Evolutionary conservation across 2,888 invertebrate genomes (phyloP).

Genomic region (Polyommatus iphigenia): DNA sequence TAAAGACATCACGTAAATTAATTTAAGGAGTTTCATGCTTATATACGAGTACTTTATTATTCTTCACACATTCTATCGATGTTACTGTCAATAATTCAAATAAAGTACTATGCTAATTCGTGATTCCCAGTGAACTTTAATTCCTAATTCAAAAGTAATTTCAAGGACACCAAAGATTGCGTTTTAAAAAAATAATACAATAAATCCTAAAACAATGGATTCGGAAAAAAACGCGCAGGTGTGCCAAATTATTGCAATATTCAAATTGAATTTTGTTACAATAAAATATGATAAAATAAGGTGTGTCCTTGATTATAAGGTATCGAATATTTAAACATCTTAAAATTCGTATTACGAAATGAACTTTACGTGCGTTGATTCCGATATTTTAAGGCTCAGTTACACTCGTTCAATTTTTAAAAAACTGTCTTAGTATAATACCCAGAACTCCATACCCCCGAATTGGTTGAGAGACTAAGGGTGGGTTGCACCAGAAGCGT

Average conservation of each 20-base stretch:
- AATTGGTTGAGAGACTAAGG: no score
- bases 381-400: background rate
- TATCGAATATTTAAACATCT: background rate
- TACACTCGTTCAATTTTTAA: background rate
- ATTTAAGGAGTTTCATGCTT: background rate
- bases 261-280: conserved; percentile 8
- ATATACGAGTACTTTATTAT: background rate
- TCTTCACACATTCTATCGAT: background rate
- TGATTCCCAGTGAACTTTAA: no score
- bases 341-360: conserved; percentile 12
- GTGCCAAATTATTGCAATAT: conserved; percentile 24
- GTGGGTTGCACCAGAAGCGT: no score
- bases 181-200: background rate
- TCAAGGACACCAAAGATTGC: background rate
- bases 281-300: conserved; percentile 25
- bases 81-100: background rate
- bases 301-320: conserved; percentile 18
- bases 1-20: background rate
- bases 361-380: background rate
- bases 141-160: background rate
- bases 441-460: no score
- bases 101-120: background rate
- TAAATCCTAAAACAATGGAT: conserved; percentile 18
- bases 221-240: conserved; percentile 15
- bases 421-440: no score